These are phyloP conservation scores for Hephaestus fuliginosus DNA, from an alignment of 2,797 vertebrate species.

Conservation along the genomic window DNA sequence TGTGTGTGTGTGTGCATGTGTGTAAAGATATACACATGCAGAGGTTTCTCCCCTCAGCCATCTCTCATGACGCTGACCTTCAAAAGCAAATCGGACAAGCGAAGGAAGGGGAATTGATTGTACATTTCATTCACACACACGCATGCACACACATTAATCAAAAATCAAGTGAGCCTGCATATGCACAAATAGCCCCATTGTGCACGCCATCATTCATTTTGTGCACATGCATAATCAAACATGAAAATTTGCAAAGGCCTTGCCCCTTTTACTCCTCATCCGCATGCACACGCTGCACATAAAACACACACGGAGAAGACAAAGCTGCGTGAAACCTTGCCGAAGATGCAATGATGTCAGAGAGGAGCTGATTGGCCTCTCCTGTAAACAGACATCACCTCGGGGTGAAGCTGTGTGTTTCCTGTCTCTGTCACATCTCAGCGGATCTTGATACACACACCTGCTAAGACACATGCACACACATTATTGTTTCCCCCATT, in stretches of 20 bases:
- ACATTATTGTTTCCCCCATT: constrained; percentile 35
- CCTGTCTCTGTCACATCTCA: constrained; percentile 36
- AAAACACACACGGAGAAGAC: constrained; percentile 23
- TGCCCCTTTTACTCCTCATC: constrained; percentile 40
- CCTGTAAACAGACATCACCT: constrained; percentile 44
- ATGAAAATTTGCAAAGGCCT: constrained; percentile 56
- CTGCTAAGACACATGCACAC: constrained; percentile 13
- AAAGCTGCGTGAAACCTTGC: background rate
- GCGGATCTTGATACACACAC: constrained; percentile 31
- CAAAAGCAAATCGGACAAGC: constrained; percentile 71
- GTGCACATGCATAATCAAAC: constrained; percentile 71
- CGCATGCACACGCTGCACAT: background rate
- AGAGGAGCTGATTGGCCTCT: constrained; percentile 57
- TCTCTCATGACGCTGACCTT: constrained; percentile 78
- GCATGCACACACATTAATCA: constrained; percentile 78
- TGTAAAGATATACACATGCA: constrained; percentile 20
- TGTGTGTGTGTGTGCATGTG: constrained; percentile 13
- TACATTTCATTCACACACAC: constrained; percentile 76
- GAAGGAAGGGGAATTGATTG: constrained; percentile 75
- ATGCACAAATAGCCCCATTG: constrained; percentile 58
- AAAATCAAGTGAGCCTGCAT: constrained; percentile 57
- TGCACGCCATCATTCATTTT: constrained; percentile 65
- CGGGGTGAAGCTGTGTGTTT: constrained; percentile 29
- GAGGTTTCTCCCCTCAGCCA: constrained; percentile 41
- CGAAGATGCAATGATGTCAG: constrained; percentile 36